Evolutionary conservation across 2,797 vertebrate species (phyloP).

Genomic region (Adelosebastes latens): DNA sequence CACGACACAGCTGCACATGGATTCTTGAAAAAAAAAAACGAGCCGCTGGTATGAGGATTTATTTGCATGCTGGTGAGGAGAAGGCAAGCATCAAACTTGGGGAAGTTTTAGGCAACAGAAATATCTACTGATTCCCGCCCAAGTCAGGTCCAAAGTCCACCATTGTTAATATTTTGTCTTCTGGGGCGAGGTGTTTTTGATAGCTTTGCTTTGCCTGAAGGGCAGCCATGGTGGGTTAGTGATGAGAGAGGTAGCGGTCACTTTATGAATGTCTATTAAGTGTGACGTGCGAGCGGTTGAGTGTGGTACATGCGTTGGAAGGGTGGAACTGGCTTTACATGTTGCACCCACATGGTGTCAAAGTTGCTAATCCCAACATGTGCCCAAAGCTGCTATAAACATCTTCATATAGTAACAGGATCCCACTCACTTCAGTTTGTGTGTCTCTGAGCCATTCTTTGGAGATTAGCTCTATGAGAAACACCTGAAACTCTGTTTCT

Average conservation of each 20-base stretch:
- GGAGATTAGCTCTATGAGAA: neutral
- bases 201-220: neutral
- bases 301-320: neutral
- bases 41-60: neutral
- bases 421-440: neutral
- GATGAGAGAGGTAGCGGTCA: neutral
- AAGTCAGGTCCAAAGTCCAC: conserved; percentile 32
- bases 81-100: conserved; percentile 1
- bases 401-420: conserved; percentile 36
- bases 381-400: conserved; percentile 34
- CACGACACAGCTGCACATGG: neutral
- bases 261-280: neutral
- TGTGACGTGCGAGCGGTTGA: neutral
- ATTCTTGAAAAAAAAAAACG: neutral
- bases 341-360: conserved; percentile 25
- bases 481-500: conserved; percentile 35
- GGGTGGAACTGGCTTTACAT: conserved; percentile 6
- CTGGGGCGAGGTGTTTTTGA: neutral
- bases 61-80: neutral
- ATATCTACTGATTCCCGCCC: conserved; percentile 1
- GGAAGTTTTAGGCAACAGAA: conserved; percentile 5
- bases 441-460: neutral
- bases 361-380: conserved; percentile 34
- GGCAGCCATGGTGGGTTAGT: neutral
- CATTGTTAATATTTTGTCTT: conserved; percentile 26